Base-by-base conservation (phyloP, 2,797 vertebrate genomes). In the Poecile montanus region DNA sequence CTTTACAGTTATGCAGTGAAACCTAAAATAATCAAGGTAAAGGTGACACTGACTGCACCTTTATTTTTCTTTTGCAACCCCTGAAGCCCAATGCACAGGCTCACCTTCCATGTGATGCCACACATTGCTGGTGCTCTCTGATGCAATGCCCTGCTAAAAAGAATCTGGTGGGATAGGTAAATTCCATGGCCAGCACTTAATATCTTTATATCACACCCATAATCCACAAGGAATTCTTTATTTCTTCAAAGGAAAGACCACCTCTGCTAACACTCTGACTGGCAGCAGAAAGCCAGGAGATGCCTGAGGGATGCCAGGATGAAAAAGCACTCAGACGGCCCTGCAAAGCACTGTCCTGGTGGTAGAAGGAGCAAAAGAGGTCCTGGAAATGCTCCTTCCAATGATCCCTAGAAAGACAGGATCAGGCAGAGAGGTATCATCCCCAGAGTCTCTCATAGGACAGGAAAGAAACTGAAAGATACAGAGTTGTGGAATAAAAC, bases 181-280 rank as follows among this genome's bases (percentile, higher is more conserved):
- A 94, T 50, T 51, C 65, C 48, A 30, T 20, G 34, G 82, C 63
- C 76, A 94, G 62, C 32, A 54, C 17, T 88, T 92, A 73, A 91
- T 92, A 95, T 76, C 67, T 53, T 84, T 73, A 34, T 87, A 91
- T 95, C 58, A 60, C 48, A 93, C 27, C 67, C 61, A 27, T 57
- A 81, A 77, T 23, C 51, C 57, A 74, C 76, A 67, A 89, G 42
- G 34, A 63, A 65, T 73, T 95, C 45, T 88, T 85, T 92, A 67
- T 87, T 91, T 88, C 87, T 89, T 88, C 88, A 88, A 79, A 85
- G 67, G 54, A 84, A 90, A 90, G 85, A 71, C 76, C 72, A 83
- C 51, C 76, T 83, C 85, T 91, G 72, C 42, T 65, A 56, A 57
- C 30, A 30, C 34, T 30, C 51, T 56, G 47, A 23, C 32, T 40